These are phyloP conservation scores for Omphaloscelis lunosa DNA, from an alignment of 2,888 invertebrate genomes.

Conservation along the genomic window DNA sequence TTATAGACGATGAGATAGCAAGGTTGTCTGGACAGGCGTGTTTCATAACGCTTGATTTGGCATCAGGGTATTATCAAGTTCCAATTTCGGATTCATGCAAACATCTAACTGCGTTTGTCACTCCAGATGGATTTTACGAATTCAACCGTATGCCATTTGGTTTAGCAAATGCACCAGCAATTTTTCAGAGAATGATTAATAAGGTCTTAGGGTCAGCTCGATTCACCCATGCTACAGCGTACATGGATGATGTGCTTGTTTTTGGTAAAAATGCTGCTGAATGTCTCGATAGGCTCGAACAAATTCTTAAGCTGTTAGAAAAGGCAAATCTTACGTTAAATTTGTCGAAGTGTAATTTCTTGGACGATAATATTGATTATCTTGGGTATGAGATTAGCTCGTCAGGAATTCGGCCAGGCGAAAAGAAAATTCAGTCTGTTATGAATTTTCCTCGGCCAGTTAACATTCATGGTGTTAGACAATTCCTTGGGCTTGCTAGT, in stretches of 20 bases:
- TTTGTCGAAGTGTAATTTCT: background rate
- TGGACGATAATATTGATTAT: background rate
- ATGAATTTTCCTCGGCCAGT: conserved; percentile 1
- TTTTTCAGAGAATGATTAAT: background rate
- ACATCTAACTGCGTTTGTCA: background rate
- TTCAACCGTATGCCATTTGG: conserved; percentile 2
- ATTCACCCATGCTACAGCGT: too few relatives aligned
- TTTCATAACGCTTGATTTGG: background rate
- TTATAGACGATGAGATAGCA: background rate
- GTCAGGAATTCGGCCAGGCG: background rate
- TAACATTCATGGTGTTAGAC: background rate
- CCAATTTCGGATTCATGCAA: background rate
- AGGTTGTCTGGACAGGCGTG: background rate
- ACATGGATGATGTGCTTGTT: too few relatives aligned
- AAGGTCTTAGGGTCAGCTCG: too few relatives aligned
- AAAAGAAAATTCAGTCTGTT: conserved; percentile 2
- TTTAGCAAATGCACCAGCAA: background rate
- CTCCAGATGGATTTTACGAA: background rate
- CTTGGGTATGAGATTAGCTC: background rate
- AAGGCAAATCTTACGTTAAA: conserved; percentile 1
- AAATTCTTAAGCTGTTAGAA: background rate
- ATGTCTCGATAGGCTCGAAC: background rate
- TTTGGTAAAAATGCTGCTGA: too few relatives aligned
- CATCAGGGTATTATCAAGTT: too few relatives aligned
- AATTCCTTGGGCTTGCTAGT: background rate